Evolutionary conservation across 2,888 invertebrate species (phyloP), one percentile per base, ranked within the genome.

Genomic region (Macrophya alboannulata): DNA sequence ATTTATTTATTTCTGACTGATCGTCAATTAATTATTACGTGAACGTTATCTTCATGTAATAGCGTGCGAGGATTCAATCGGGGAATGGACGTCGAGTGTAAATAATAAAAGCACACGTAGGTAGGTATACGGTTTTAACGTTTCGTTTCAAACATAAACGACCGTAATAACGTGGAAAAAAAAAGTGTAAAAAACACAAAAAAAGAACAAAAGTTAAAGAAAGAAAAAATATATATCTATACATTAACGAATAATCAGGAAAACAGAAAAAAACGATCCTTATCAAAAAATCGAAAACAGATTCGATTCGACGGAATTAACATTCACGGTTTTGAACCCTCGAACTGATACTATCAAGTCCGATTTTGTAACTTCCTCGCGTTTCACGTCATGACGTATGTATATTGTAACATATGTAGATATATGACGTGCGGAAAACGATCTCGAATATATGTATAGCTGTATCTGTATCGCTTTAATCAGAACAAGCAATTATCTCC

Each of bases 401-500:
- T 17, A 55, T 55, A n/a, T 5, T 17, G 55, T n/a, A n/a, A 55
- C 51, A 55, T 55, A 17, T 15, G 25, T 25, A 51, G n/a, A 6
- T 51, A 21, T 31, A 68, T 17, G 68, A 37, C 68, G 17, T 37
- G 68, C 6, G 68, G 15, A 37, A 68, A 68, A 37, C 68, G 37
- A 10, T 68, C 31, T 37, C 37, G 15, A 5, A 15, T 15, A 68
- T 31, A 31, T 12, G 4, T 0, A 4, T 65, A 65, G 15, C 0
- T 40, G 17, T 40, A 65, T 37, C 0, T 40, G 17, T 40, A 21
- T 6, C 43, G 21, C 9, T 72, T 45, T 72, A 72, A 45, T 72
- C 40, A 10, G 21, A 45, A 45, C 43, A 72, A 45, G 43, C 72
- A 45, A 72, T 72, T 72, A 72, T 72, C 45, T 43, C 43, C 45